phyloP scores from a whole-genome alignment of 30 jellyfish, hydroid and myxozoan genomes.

The Rhopilema esculentum region DNA sequence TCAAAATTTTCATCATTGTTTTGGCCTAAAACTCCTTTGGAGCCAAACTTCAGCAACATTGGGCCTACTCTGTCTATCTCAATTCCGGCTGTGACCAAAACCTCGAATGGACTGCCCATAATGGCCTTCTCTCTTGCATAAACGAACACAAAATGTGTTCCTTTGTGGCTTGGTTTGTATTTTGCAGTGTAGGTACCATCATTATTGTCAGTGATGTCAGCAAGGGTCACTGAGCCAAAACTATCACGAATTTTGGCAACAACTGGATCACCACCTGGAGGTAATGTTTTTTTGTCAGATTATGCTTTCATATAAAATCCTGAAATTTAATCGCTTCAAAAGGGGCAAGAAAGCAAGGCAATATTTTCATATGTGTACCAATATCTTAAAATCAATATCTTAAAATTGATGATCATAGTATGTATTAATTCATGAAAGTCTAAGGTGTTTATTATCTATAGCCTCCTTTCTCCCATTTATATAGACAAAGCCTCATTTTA shows the following conservation, averaged over 20 bases:
- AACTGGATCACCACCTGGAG: slow-evolving; percentile 91
- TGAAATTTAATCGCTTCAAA: too few species aligned
- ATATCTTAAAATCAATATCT: too few species aligned
- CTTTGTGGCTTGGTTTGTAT: slow-evolving; percentile 80
- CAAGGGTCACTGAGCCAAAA: slow-evolving; percentile 59
- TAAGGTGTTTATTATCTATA: too few species aligned
- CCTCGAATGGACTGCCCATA: slow-evolving; percentile 86
- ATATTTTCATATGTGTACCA: too few species aligned
- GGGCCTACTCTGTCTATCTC: slow-evolving; percentile 90
- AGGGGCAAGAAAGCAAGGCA: too few species aligned
- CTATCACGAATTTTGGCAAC: slow-evolving; percentile 75
- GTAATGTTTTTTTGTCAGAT: neutral
- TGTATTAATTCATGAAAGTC: too few species aligned
- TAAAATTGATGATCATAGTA: too few species aligned
- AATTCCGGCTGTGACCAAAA: slow-evolving; percentile 88
- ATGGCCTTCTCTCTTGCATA: slow-evolving; percentile 85
- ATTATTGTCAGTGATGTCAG: slow-evolving; percentile 76
- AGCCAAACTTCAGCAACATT: slow-evolving; percentile 86
- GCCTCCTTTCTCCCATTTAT: too few species aligned
- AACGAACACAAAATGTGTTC: slow-evolving; percentile 67
- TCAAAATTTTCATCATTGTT: slow-evolving; percentile 84
- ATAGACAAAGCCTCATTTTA: too few species aligned
- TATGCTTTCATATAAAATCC: too few species aligned
- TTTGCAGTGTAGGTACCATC: slow-evolving; percentile 83
- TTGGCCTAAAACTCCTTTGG: slow-evolving; percentile 75